Base-by-base conservation (phyloP, 2,797 vertebrate species). In the Myotis vivesi region DNA sequence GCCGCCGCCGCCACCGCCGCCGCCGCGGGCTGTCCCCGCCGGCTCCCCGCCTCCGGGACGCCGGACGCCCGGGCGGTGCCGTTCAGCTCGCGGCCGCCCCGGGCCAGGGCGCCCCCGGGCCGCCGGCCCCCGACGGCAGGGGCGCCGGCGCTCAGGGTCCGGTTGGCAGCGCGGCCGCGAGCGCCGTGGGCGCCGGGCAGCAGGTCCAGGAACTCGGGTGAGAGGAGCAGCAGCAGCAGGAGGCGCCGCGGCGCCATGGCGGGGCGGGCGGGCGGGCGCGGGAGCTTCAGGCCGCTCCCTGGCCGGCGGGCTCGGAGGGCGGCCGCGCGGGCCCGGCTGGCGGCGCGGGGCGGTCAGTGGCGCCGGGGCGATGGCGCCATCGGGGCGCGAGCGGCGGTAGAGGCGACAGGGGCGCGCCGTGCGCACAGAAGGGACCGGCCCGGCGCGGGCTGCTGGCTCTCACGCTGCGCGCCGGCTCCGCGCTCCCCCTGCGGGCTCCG, bases 221-320 rank as follows among this genome's bases (percentile, higher is more conserved):
- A 83, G 41, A 98, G 97, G 92, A 98, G 97, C 86, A 97, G 97
- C 95, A 97, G 97, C 96, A 96, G 95, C 80, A 98, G 97, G 87
- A 98, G 97, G 95, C 97, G 95, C 97, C 97, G 97, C 97, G 97
- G 97, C 96, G 97, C 98, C 98, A 98, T 98, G 97, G 97, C 97
- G 96, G 92, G 96, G 44, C 89, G 94, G 94, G 95, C 86, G 81
- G 76, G 95, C 89, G 92, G 93, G 96, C 88, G 95, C 93, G 89
- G 87, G 88, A 93, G 23, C 80, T 89, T 49, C 75, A 92, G 96
- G 97, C 97, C 97, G 97, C 97, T 96, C 95, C 89, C 91, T 7
- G 69, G 86, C 88, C 57, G 89, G 87, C 87, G 80, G 87, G 77
- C 87, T 96, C 68, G 75, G 84, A 87, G 88, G 53, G 68, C 46